A percentile compares a stretch with the other conserved stretches of the same genome.
These are phyloP conservation scores for Hydroisotoma schaefferi DNA, from an alignment of 2,888 invertebrate genomes.

Conservation along the genomic window DNA sequence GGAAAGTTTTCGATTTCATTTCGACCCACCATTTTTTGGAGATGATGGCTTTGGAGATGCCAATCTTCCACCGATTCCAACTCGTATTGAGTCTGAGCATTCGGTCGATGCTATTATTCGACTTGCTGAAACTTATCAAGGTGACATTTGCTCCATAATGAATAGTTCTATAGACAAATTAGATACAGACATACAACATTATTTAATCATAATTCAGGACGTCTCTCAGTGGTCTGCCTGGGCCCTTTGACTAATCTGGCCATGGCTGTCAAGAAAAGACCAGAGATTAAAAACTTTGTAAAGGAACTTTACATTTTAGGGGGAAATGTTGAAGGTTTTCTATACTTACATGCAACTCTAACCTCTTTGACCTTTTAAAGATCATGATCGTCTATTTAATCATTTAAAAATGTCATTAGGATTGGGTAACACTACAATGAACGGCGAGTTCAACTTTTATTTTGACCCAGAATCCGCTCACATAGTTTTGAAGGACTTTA, in stretches of 20 bases:
- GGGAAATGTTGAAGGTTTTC: conserved; percentile 30
- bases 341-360: not conserved
- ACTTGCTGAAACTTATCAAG: conserved; percentile 45
- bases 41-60: conserved; percentile 51
- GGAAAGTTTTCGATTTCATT: conserved; percentile 41
- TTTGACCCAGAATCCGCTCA: conserved; percentile 58
- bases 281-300: conserved; percentile 50
- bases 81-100: conserved; percentile 47
- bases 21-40: conserved; percentile 51
- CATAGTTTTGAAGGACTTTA: conserved; percentile 52
- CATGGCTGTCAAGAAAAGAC: conserved; percentile 52
- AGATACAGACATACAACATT: not conserved
- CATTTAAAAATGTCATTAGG: no score
- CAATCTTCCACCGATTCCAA: conserved; percentile 33
- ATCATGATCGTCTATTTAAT: not conserved
- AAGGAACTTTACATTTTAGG: conserved; percentile 55
- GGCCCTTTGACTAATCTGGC: conserved; percentile 55
- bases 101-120: conserved; percentile 48
- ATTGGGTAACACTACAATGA: conserved; percentile 50
- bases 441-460: conserved; percentile 58
- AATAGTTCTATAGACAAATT: not conserved
- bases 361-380: not conserved
- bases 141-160: conserved; percentile 12
- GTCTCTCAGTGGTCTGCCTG: conserved; percentile 51
- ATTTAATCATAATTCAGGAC: conserved; percentile 40